These are phyloP conservation scores for Leptogaster cylindrica DNA, from an alignment of 2,888 invertebrate species.

Conservation along the genomic window DNA sequence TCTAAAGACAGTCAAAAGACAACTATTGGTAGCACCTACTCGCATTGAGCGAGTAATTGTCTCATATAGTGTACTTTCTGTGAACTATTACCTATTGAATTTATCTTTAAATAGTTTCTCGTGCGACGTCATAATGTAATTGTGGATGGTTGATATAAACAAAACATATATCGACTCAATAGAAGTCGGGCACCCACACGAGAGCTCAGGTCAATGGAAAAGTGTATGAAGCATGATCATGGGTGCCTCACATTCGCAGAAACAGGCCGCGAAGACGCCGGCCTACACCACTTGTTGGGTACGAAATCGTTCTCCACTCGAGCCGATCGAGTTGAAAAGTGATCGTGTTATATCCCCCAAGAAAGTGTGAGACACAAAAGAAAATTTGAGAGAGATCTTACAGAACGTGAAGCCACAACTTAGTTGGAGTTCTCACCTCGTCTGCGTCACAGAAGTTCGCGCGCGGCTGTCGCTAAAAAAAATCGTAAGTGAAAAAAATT, in stretches of 20 bases:
- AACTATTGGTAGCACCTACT: too few species aligned
- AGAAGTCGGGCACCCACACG: constrained; percentile 20
- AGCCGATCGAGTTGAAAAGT: constrained; percentile 25
- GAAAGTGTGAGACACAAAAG: constrained; percentile 27
- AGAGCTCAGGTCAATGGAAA: constrained; percentile 16
- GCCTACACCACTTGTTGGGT: constrained; percentile 9
- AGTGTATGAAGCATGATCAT: neutral
- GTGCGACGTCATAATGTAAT: constrained; percentile 18
- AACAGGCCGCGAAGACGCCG: too few species aligned
- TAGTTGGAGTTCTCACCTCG: constrained; percentile 23
- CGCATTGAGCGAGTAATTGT: constrained; percentile 6
- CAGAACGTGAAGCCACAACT: constrained; percentile 10
- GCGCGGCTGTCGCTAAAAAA: neutral
- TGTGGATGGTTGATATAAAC: neutral
- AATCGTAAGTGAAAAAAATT: constrained; percentile 8
- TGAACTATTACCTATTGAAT: constrained; percentile 8
- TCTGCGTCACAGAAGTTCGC: constrained; percentile 29
- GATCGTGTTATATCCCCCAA: constrained; percentile 15
- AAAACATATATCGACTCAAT: constrained; percentile 15
- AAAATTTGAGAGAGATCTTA: constrained; percentile 24
- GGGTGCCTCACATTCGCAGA: constrained; percentile 11
- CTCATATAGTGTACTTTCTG: constrained; percentile 4
- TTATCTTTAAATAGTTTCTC: constrained; percentile 36
- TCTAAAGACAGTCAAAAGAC: too few species aligned
- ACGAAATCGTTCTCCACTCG: neutral